phyloP scores from a whole-genome alignment of 1,140 invertebrate species.

The Drosophila pseudoananassae region DNA sequence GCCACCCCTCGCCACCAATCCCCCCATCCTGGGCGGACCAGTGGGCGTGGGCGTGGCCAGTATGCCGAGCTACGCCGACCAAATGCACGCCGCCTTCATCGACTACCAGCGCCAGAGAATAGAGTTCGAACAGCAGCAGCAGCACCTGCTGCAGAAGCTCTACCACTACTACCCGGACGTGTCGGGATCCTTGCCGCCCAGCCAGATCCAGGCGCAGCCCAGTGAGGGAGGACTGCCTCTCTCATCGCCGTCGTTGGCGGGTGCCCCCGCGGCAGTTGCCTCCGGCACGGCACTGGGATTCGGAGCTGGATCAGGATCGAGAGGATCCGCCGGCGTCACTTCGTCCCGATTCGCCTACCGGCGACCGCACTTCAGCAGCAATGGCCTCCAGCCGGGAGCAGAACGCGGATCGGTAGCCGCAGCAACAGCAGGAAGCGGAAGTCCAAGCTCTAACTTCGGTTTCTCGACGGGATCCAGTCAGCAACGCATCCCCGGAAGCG shows the following conservation, averaged over 20 bases:
- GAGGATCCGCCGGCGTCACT: neutral
- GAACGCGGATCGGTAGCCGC: neutral
- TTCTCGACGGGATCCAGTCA: conserved; percentile 1
- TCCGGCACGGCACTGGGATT: neutral
- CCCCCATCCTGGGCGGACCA: neutral
- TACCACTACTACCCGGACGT: conserved; percentile 61
- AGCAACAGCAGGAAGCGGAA: neutral
- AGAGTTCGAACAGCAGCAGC: conserved; percentile 70
- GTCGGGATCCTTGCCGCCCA: conserved; percentile 17
- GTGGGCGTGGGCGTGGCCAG: neutral
- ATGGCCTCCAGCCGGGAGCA: conserved; percentile 51
- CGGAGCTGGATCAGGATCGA: neutral
- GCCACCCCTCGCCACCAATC: neutral
- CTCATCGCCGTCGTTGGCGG: conserved; percentile 5
- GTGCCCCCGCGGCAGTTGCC: neutral
- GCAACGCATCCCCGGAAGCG: neutral
- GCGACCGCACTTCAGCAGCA: conserved; percentile 29
- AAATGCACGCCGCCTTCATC: conserved; percentile 68
- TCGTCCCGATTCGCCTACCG: conserved; percentile 22
- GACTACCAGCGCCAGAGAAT: conserved; percentile 66
- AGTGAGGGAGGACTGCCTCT: neutral
- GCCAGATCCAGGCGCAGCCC: conserved; percentile 2
- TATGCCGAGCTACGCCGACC: conserved; percentile 64
- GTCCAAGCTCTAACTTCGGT: neutral
- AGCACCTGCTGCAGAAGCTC: conserved; percentile 64